phyloP scores from a whole-genome alignment of 2,797 vertebrate species.

The Argentina silus region DNA sequence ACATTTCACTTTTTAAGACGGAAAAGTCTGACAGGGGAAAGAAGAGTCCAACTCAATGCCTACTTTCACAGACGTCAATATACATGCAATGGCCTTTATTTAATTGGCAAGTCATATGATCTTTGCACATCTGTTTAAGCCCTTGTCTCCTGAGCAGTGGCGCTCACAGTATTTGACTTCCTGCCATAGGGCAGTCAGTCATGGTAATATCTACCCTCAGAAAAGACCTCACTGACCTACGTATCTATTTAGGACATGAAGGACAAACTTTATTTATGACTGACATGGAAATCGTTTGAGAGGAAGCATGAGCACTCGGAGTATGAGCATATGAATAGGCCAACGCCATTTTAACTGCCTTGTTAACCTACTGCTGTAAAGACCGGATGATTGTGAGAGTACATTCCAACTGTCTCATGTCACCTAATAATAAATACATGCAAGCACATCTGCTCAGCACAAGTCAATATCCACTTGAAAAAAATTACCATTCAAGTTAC shows the following conservation, averaged over 20 bases:
- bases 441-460: conserved; percentile 13
- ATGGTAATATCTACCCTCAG: conserved; percentile 29
- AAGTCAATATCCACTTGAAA: not conserved
- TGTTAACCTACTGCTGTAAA: conserved; percentile 23
- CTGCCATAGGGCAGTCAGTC: conserved; percentile 23
- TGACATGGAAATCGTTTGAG: not conserved
- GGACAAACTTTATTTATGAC: conserved; percentile 9
- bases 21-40: conserved; percentile 64
- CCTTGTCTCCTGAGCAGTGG: conserved; percentile 55
- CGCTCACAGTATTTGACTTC: conserved; percentile 19
- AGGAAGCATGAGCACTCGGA: not conserved
- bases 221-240: conserved; percentile 26
- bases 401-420: conserved; percentile 29
- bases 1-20: conserved; percentile 58
- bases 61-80: conserved; percentile 71
- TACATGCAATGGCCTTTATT: conserved; percentile 65
- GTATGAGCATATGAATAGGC: conserved; percentile 22
- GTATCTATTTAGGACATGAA: conserved; percentile 8
- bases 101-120: conserved; percentile 72
- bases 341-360: conserved; percentile 7
- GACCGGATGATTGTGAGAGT: conserved; percentile 3
- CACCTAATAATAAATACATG: conserved; percentile 8
- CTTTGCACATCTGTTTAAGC: conserved; percentile 78
- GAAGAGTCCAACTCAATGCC: conserved; percentile 57
- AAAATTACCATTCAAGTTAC: too few species aligned